Base-by-base conservation (phyloP, 2,888 invertebrate species). In the Folsomia candida region DNA sequence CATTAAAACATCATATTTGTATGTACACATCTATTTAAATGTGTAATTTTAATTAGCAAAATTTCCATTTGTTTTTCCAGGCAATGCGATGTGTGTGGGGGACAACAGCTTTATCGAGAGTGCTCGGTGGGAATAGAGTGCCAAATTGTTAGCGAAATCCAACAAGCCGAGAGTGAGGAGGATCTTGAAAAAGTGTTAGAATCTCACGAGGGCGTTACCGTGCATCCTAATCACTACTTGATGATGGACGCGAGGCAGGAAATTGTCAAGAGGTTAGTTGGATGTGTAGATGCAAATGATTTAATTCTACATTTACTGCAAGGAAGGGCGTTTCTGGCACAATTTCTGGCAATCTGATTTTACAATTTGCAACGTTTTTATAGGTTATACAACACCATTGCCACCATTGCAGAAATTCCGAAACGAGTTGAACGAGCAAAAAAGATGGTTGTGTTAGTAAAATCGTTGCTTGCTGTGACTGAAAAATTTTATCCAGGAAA, bases 181-280 rank as follows among this genome's bases (percentile, higher is more conserved):
- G 57, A 47, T 9, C 58, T 75, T 27, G 75, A 75, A 51, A 67
- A 70, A 57, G 58, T 75, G 2, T 47, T 75, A 24, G 71, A 73
- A 24, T 66, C 69, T 14, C 47, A 75, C 65, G 57, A 68, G 6
- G 75, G 64, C 3, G 67, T 60, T 11, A 65, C 65, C 1, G 68
- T 75, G 20, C 75, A 75, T 37, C 68, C 75, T 1, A 75, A 75
- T 60, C 75, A 75, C 26, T 75, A 70, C 70, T 68, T 73, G 24
- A 69, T 75, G 70, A 73, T 73, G 71, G 75, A 75, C 37, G 58
- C 62, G 25, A 65, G 75, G 29, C 73, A 73, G 61, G 75, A 75
- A 68, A 70, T 72, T 54, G 73, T 75, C 4, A 75, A 73, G 65
- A 60, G 75, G 22, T n/a, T n/a, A n/a, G n/a, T n/a, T n/a, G n/a